Evolutionary conservation across 2,113 vertebrate species (phyloP), one percentile per base, ranked within the genome.

Genomic region (Leptobrachium ailaonicum): DNA sequence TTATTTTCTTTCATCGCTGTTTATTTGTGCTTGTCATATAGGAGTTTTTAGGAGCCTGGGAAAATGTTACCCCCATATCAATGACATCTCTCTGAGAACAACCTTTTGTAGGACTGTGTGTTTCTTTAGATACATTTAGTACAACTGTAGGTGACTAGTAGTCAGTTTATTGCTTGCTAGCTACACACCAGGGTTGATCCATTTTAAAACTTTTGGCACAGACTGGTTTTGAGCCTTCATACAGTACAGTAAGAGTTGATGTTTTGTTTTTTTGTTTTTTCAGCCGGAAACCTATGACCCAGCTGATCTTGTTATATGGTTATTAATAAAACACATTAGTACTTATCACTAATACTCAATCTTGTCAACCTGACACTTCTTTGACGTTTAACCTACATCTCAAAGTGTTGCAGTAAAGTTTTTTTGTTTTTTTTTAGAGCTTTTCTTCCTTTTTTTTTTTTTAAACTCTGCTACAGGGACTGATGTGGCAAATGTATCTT

Each of bases 121-220:
- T 96, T 95, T 94, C 92, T 95, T 95, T 96, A 95, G 94, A 94
- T 93, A 95, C 94, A 94, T 93, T 92, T 94, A 95, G 95, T 95
- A 93, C 94, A 95, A 93, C 91, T 89, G 92, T 95, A 96, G 95
- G 90, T 94, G 93, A 94, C 92, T 91, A 94, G 79, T 91, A 94
- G 92, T 93, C 95, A 93, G 95, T 93, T 95, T 94, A 91, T 92
- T 93, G 93, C 94, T 97, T 95, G 92, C 93, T 95, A 93, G 92
- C 94, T 94, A 94, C 93, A 95, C 93, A 95, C 95, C 95, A 95
- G 94, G 94, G 94, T 95, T 96, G 92, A 95, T 94, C 95, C 94
- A 90, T 90, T 94, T 94, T 94, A 95, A 95, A 95, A 98, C 97
- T 99, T 96, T 86, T 98, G 97, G 96, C 96, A 97, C 94, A 94